phyloP scores from a whole-genome alignment of 1,140 invertebrate genomes.

The Drosophila trapezifrons region DNA sequence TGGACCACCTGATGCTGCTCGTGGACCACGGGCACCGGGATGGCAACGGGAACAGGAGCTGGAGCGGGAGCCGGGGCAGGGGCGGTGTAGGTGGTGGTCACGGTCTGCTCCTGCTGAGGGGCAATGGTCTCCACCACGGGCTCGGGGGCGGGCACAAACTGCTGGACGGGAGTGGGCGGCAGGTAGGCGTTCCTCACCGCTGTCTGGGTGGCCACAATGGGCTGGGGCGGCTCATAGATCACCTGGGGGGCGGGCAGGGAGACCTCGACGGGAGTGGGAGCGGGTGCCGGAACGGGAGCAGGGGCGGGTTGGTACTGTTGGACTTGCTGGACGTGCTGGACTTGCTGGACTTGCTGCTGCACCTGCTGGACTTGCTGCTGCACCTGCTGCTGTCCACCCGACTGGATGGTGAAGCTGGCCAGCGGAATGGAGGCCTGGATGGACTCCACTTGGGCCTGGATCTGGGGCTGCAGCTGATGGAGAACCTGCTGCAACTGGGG shows the following conservation, averaged over 20 bases:
- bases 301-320: not conserved
- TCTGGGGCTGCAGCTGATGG: slow-evolving; percentile 31
- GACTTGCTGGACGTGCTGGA: too few species aligned
- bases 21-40: slow-evolving; percentile 36
- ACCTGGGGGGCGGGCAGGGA: slow-evolving; percentile 23
- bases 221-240: slow-evolving; percentile 52
- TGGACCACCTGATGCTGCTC: slow-evolving; percentile 42
- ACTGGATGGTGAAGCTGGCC: slow-evolving; percentile 67
- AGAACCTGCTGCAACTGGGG: slow-evolving; percentile 26
- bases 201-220: slow-evolving; percentile 50
- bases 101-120: slow-evolving; percentile 20
- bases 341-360: too few species aligned
- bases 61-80: slow-evolving; percentile 6
- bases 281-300: not conserved
- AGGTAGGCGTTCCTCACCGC: slow-evolving; percentile 48
- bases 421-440: slow-evolving; percentile 59
- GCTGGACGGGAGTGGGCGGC: slow-evolving; percentile 43
- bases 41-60: slow-evolving; percentile 1
- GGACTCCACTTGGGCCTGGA: slow-evolving; percentile 58
- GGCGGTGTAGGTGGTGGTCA: slow-evolving; percentile 8
- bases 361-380: slow-evolving; percentile 26
- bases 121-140: slow-evolving; percentile 25
- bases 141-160: slow-evolving; percentile 46
- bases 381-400: slow-evolving; percentile 19
- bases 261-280: not conserved